Conservation (phyloP, 2,888 invertebrate species). For the Beris chalybata region DNA sequence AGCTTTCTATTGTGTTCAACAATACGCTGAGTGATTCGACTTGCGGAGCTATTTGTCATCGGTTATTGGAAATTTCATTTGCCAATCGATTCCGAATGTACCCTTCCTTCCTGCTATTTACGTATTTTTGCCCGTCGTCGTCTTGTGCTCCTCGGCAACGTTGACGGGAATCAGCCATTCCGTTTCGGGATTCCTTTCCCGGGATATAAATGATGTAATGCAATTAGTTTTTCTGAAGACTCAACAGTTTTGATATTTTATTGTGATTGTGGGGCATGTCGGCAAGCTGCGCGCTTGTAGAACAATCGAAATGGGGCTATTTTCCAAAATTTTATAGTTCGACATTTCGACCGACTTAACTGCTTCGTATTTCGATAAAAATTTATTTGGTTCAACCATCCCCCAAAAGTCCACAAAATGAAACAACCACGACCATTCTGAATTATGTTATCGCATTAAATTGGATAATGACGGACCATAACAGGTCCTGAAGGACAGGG, state of each 20-base stretch:
- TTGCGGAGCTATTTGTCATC: slow-evolving; percentile 36
- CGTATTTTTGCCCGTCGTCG: neutral
- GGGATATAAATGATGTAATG: slow-evolving; percentile 39
- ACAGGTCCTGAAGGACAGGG: slow-evolving; percentile 30
- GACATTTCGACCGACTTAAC: slow-evolving; percentile 32
- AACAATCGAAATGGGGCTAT: slow-evolving; percentile 19
- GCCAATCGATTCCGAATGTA: slow-evolving; percentile 10
- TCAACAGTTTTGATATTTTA: slow-evolving; percentile 37
- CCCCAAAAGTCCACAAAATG: slow-evolving; percentile 4
- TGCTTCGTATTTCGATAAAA: slow-evolving; percentile 35
- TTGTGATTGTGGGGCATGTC: slow-evolving; percentile 10
- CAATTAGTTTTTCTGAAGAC: slow-evolving; percentile 39
- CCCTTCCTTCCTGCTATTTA: neutral
- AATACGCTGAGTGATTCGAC: slow-evolving; percentile 25
- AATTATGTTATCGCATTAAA: slow-evolving; percentile 37
- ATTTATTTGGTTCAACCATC: slow-evolving; percentile 22
- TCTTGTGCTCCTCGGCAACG: too few species aligned
- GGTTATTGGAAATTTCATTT: slow-evolving; percentile 37
- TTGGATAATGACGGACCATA: slow-evolving; percentile 38
- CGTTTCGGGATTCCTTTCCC: slow-evolving; percentile 8
- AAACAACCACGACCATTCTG: slow-evolving; percentile 28
- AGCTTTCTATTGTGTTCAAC: slow-evolving; percentile 8
- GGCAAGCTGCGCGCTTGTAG: slow-evolving; percentile 1
- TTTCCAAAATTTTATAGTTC: slow-evolving; percentile 28
- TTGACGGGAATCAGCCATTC: too few species aligned